phyloP scores from a whole-genome alignment of 1,140 invertebrate genomes.

The Amyelois transitella region DNA sequence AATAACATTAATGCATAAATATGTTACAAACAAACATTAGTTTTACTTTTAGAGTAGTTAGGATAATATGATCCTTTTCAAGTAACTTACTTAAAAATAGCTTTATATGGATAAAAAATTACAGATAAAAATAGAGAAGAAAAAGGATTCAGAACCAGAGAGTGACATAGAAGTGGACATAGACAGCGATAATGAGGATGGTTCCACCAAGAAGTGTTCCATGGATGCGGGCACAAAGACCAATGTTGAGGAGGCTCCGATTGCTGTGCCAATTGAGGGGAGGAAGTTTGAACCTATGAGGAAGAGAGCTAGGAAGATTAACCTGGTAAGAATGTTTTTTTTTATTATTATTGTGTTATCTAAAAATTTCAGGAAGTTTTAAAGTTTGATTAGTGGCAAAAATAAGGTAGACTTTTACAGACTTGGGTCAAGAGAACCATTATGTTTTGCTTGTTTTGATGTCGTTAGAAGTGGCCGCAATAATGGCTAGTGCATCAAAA shows the following conservation, averaged over 20 bases:
- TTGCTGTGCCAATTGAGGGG: slow-evolving; percentile 31
- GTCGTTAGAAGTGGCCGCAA: no score
- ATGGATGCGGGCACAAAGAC: slow-evolving; percentile 4
- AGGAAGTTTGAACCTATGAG: slow-evolving; percentile 58
- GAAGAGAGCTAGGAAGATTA: slow-evolving; percentile 52
- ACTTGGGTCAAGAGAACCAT: no score
- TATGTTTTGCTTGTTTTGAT: no score
- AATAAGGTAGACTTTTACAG: no score
- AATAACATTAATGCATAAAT: no score
- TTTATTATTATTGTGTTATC: slow-evolving; percentile 4
- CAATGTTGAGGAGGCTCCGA: slow-evolving; percentile 25
- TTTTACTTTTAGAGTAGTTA: background rate
- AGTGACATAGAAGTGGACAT: slow-evolving; percentile 76
- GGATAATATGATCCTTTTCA: background rate
- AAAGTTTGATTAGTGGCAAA: no score
- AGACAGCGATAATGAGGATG: slow-evolving; percentile 66
- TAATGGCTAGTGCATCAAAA: no score
- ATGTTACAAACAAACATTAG: no score
- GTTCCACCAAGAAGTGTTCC: slow-evolving; percentile 8
- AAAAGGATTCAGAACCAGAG: slow-evolving; percentile 70
- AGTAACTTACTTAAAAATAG: background rate
- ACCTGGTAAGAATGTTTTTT: background rate
- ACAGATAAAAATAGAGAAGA: slow-evolving; percentile 70
- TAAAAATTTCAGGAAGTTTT: background rate
- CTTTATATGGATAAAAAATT: slow-evolving; percentile 9